Evolutionary conservation across 1,140 invertebrate species (phyloP), one percentile per base, ranked within the genome.

Genomic region (Drosophila melanica): DNA sequence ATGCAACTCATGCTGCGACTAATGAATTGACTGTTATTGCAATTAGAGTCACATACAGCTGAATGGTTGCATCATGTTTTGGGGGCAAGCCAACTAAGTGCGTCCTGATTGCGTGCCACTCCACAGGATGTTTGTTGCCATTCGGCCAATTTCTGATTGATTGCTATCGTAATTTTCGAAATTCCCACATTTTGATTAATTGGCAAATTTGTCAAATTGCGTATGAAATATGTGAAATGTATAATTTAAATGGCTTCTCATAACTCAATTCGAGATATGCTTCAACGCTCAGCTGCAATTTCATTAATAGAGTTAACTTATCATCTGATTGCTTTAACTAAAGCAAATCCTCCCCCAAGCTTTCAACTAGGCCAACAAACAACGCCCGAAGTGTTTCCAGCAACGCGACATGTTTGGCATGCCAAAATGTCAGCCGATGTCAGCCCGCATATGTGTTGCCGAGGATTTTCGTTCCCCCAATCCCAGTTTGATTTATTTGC

Each of bases 391-490:
- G 67, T 70, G 58, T 60, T 53, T 60, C 20, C 41, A 70, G 16
- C 48, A 16, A 12, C 23, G 67, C 70, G 85, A 86, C 81, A 79
- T 87, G 81, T 87, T 68, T 63, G 79, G 81, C 78, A 86, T 87
- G 79, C 62, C 73, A 81, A 86, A 86, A 75, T 77, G 78, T 77
- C 68, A 74, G 64, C 11, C 14, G 44, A 44, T 16, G n/a, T n/a
- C n/a, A n/a, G 14, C 67, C 62, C 67, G 65, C 66, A 67, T 39
- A 33, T 67, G 55, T 57, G 60, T 77, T 35, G 44, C 37, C 44
- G 16, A 16, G 48, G 42, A 58, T 62, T 51, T 44, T 48, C 48
- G 39, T 44, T 27, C 39, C n/a, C 37, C 65, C 4, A 57, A 16
- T 39, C 79, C 79, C 62, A 41, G 14, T 59, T 70, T 86, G 82